phyloP scores from a whole-genome alignment of 35 echinoderm and acorn worm species.

The Acanthaster planci region DNA sequence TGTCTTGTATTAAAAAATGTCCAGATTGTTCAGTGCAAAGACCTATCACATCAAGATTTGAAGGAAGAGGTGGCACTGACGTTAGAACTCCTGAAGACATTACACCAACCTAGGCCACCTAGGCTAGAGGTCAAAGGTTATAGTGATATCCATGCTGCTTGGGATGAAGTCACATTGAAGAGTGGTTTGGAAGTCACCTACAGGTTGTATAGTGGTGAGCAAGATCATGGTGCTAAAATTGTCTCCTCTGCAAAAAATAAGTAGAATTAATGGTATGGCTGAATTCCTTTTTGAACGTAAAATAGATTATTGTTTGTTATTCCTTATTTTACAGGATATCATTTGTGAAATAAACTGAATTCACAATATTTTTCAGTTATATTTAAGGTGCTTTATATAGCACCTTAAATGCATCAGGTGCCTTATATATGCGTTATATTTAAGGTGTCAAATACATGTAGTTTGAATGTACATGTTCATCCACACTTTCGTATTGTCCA shows the following conservation, averaged over 20 bases:
- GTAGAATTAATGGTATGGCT: not conserved
- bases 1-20: not conserved
- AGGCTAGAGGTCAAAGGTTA: constrained; percentile 79
- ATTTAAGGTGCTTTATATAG: no score
- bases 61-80: constrained; percentile 84
- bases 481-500: not conserved
- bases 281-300: not conserved
- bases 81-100: constrained; percentile 71
- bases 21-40: constrained; percentile 1
- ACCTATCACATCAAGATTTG: constrained; percentile 62
- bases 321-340: not conserved
- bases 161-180: constrained; percentile 55
- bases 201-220: constrained; percentile 73
- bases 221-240: not conserved
- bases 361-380: no score
- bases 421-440: no score
- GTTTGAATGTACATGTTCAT: no score
- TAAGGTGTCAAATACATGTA: no score
- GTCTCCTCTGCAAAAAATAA: not conserved
- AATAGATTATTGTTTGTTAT: not conserved
- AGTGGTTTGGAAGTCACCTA: constrained; percentile 72
- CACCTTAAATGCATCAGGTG: no score
- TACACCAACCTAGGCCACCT: constrained; percentile 81
- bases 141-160: constrained; percentile 54
- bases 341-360: not conserved